A percentile compares a stretch with the other conserved stretches of the same genome.
phyloP scores from a whole-genome alignment of 1,140 invertebrate species.

The Gonatopus flavifemur region DNA sequence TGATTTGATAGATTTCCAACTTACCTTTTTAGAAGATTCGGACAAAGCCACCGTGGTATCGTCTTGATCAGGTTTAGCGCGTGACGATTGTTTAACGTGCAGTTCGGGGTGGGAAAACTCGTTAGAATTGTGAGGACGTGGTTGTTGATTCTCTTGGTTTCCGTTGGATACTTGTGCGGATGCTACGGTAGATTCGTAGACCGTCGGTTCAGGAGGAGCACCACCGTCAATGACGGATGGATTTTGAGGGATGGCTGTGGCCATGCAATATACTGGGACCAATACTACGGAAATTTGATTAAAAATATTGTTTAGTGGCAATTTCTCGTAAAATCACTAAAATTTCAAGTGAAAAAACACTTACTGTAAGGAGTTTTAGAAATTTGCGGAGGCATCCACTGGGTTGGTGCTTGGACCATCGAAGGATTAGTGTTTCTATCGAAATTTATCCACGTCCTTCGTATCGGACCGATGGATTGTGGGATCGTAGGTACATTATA shows the following conservation, averaged over 20 bases:
- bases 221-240: constrained; percentile 57
- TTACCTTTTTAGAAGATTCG: constrained; percentile 62
- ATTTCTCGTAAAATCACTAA: too few species aligned
- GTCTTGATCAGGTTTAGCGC: constrained; percentile 66
- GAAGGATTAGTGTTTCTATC: too few species aligned
- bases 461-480: constrained; percentile 22
- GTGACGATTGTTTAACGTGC: constrained; percentile 63
- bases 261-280: constrained; percentile 31
- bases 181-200: constrained; percentile 55
- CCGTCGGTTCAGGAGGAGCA: constrained; percentile 42
- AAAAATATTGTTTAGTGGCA: background rate
- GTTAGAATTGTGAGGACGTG: background rate
- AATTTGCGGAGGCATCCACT: too few species aligned
- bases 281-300: constrained; percentile 11
- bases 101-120: constrained; percentile 35
- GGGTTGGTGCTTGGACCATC: background rate
- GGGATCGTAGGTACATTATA: constrained; percentile 62
- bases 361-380: constrained; percentile 41
- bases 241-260: constrained; percentile 56
- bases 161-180: constrained; percentile 27
- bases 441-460: too few species aligned
- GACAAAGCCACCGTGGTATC: constrained; percentile 60
- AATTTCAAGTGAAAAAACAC: too few species aligned
- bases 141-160: constrained; percentile 6
- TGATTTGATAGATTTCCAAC: background rate